Conservation (phyloP, 2,113 vertebrate genomes). For the Desmodus rotundus region DNA sequence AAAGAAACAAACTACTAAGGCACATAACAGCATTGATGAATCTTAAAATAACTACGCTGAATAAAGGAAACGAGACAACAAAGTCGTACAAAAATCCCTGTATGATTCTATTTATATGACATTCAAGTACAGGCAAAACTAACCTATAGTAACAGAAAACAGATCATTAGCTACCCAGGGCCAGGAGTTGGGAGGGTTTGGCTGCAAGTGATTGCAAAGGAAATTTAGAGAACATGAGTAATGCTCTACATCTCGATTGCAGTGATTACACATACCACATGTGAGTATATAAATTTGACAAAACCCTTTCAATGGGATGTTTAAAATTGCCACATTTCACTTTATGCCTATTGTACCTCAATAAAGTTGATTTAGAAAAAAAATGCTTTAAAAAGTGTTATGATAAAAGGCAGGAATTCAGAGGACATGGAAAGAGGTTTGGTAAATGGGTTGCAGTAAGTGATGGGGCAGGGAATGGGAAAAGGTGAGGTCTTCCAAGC, state of each 20-base stretch:
- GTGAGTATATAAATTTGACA: background rate
- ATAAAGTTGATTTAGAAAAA: background rate
- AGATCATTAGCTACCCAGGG: background rate
- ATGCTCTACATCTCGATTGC: background rate
- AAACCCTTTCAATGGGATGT: background rate
- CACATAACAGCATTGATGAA: background rate
- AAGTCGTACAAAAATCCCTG: background rate
- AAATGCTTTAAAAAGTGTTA: background rate
- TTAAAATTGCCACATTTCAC: conserved; percentile 15
- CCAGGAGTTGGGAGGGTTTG: background rate
- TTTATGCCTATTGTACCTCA: background rate
- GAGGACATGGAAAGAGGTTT: background rate
- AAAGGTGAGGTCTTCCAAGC: background rate
- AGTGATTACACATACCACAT: background rate
- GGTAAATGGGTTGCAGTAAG: background rate
- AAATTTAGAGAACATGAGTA: background rate
- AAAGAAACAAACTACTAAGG: background rate
- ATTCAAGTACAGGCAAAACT: background rate
- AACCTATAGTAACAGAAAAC: conserved; percentile 1
- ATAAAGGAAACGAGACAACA: conserved; percentile 21
- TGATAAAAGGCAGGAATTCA: background rate
- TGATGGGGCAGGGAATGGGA: background rate
- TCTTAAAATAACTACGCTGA: conserved; percentile 36
- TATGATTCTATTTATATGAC: background rate
- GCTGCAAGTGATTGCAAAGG: background rate